Evolutionary conservation across 2,113 vertebrate species (phyloP), one percentile per base, ranked within the genome.

Genomic region (Petroica traversi): DNA sequence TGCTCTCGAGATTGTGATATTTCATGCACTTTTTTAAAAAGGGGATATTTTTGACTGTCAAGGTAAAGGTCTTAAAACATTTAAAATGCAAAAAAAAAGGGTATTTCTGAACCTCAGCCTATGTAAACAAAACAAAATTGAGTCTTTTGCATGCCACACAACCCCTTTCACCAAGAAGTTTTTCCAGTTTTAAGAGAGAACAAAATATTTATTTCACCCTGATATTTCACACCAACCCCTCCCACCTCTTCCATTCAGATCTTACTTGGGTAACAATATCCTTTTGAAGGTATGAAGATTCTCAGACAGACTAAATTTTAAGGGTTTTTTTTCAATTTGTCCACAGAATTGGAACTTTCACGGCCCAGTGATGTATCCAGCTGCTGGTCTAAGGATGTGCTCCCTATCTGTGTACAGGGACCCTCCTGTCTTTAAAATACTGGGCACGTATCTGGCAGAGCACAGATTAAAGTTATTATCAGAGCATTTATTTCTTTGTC

Each of bases 191-290:
- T 57, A 66, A 73, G 28, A 57, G 5, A 89, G 6, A 64, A 55
- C 2, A 61, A 93, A 64, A 11, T 36, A 45, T 48, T 86, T 91
- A 64, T 6, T 77, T 59, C 19, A 51, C 7, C 24, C 20, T 57
- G 24, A 2, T 71, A 24, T 33, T 64, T 51, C 14, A 9, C 1
- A 29, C 6, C 13, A 13, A 16, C 5, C 2, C 6, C 5, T 43
- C 3, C 8, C 2, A 2, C 1, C 2, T 8, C 25, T 31, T 15
- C 10, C 2, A 38, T 59, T 61, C 11, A 19, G 11, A 62, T 46
- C 28, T 86, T 34, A 55, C 11, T 72, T 19, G 2, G 2, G 17
- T 33, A 85, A 62, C n/a, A 46, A 61, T 38, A 54, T 19, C 52
- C 6, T 77, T 72, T 25, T 45, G 25, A 57, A 75, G 19, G 28